Evolutionary conservation across 2,113 vertebrate species (phyloP).

Genomic region (Amphiprion percula): DNA sequence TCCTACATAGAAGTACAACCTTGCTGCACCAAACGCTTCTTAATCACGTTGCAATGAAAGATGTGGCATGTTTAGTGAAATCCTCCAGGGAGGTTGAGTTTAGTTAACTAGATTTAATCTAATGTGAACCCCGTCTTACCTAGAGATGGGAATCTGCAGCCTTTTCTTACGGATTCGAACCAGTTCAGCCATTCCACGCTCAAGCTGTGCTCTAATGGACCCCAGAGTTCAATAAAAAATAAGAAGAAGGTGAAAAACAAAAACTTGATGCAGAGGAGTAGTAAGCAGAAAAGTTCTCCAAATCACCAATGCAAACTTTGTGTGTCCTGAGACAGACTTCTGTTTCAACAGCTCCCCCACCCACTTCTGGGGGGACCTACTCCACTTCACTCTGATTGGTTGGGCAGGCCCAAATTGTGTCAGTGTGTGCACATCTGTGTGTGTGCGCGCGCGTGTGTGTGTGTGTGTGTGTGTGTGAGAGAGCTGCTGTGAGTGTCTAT

Average conservation of each 20-base stretch:
- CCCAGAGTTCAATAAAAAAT: conserved; percentile 65
- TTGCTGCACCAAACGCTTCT: neutral
- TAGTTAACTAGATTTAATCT: neutral
- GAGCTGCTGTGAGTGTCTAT: conserved; percentile 49
- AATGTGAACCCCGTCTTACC: conserved; percentile 72
- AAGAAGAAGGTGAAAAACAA: conserved; percentile 22
- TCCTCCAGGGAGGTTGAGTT: neutral
- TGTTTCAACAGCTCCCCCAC: conserved; percentile 76
- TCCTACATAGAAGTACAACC: neutral
- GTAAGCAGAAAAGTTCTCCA: conserved; percentile 72
- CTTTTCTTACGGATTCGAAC: conserved; percentile 83
- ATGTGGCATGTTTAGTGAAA: neutral
- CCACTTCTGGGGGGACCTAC: conserved; percentile 80
- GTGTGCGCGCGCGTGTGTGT: conserved; percentile 13
- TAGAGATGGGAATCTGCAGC: conserved; percentile 83
- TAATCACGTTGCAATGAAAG: neutral
- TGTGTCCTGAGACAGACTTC: conserved; percentile 80
- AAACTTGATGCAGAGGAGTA: conserved; percentile 29
- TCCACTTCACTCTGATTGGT: conserved; percentile 81
- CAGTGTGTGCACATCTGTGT: conserved; percentile 45
- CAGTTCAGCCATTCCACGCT: conserved; percentile 81
- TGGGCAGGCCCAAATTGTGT: conserved; percentile 65
- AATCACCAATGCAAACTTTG: conserved; percentile 77
- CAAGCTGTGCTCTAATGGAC: conserved; percentile 49
- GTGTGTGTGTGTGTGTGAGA: conserved; percentile 30